A percentile compares a stretch with the other conserved stretches of the same genome.
phyloP scores from a whole-genome alignment of 2,797 vertebrate species.

The Poeciliopsis turneri region DNA sequence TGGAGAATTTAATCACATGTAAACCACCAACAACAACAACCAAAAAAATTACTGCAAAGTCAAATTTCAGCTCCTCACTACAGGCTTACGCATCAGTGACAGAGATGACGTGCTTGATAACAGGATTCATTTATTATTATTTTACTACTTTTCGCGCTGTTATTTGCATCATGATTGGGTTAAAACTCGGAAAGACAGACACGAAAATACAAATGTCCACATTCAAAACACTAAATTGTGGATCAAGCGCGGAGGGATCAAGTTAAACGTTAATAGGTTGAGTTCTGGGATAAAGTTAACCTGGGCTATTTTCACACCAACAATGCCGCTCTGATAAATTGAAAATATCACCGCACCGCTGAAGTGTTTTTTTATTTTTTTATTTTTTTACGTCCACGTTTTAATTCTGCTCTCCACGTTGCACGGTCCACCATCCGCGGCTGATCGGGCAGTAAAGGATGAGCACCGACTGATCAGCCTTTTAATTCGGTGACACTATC shows the following conservation, averaged over 20 bases:
- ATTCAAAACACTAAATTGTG: conserved; percentile 35
- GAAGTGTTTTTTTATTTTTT: too few relatives aligned
- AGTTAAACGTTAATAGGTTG: not conserved
- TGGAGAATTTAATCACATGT: conserved; percentile 25
- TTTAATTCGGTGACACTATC: conserved; percentile 88
- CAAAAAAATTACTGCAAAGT: conserved; percentile 21
- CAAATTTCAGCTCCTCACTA: conserved; percentile 15
- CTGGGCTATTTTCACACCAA: conserved; percentile 37
- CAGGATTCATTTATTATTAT: conserved; percentile 26
- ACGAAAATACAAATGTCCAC: conserved; percentile 22
- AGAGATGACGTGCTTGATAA: conserved; percentile 24
- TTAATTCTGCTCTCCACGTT: not conserved
- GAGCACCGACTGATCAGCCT: conserved; percentile 52
- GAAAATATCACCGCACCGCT: not conserved
- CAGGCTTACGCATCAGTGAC: conserved; percentile 25
- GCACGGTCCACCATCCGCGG: too few relatives aligned
- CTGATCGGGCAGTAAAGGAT: conserved; percentile 35
- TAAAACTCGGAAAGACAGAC: not conserved
- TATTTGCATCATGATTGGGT: conserved; percentile 1
- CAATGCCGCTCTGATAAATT: conserved; percentile 53
- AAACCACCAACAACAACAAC: not conserved
- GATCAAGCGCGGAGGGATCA: conserved; percentile 27
- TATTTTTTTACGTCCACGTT: not conserved
- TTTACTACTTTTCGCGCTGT: conserved; percentile 9
- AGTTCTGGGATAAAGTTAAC: conserved; percentile 28